phyloP scores from a whole-genome alignment of 2,113 vertebrate species.

The Megaceryle maxima region DNA sequence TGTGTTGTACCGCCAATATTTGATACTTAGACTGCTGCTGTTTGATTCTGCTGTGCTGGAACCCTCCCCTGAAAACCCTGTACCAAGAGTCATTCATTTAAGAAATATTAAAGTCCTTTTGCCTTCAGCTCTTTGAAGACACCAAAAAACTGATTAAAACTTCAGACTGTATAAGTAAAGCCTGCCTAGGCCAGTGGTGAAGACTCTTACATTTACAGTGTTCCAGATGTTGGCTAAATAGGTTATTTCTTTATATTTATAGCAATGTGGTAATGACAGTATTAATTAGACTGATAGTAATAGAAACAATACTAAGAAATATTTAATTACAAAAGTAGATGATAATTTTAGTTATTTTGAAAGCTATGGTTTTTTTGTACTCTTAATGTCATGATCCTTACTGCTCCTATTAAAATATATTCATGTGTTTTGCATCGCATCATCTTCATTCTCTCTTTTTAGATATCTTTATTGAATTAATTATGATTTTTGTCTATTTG shows the following conservation, averaged over 20 bases:
- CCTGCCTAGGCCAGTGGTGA: not conserved
- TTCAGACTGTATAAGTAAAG: not conserved
- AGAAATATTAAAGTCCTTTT: not conserved
- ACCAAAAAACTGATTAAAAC: not conserved
- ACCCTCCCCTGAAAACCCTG: fast-evolving
- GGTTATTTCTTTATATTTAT: not conserved
- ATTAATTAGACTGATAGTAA: not conserved
- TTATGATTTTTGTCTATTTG: not conserved
- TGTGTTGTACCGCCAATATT: not conserved
- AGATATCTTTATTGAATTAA: not conserved
- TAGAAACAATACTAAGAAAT: not conserved
- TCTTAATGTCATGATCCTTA: not conserved
- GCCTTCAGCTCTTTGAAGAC: not conserved
- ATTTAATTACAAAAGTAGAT: not conserved
- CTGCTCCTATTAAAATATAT: not conserved
- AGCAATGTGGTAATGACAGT: not conserved
- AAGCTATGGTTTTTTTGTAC: not conserved
- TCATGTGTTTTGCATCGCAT: not conserved
- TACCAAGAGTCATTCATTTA: not conserved
- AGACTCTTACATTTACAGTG: not conserved
- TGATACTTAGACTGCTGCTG: not conserved
- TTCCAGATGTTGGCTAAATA: not conserved
- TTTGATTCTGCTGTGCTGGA: not conserved
- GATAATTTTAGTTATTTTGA: not conserved
- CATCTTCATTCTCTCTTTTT: not conserved